phyloP scores from a whole-genome alignment of 2,113 vertebrate genomes.

The Scortum barcoo region DNA sequence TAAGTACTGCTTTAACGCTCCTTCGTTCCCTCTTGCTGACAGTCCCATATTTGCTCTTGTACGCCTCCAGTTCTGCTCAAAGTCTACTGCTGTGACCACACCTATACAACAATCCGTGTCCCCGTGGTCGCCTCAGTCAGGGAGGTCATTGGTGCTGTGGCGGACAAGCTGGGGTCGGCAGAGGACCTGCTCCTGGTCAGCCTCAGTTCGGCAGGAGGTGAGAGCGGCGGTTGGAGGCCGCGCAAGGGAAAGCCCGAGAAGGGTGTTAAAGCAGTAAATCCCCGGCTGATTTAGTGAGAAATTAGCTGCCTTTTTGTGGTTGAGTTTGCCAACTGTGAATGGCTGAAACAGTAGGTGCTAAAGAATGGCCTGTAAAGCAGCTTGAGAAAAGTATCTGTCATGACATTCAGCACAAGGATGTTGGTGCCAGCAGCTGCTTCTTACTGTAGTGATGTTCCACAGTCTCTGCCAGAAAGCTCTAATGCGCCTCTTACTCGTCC shows the following conservation, averaged over 20 bases:
- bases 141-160: conserved; percentile 91
- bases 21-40: conserved; percentile 5
- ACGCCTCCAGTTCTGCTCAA: conserved; percentile 92
- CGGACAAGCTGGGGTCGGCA: conserved; percentile 95
- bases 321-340: conserved; percentile 20
- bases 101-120: conserved; percentile 96
- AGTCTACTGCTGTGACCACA: conserved; percentile 97
- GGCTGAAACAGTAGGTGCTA: neutral
- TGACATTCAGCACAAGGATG: conserved; percentile 35
- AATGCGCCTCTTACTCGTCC: conserved; percentile 29
- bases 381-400: conserved; percentile 28
- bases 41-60: conserved; percentile 35
- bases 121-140: conserved; percentile 91
- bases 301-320: conserved; percentile 17
- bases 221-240: conserved; percentile 32
- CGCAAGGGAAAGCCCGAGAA: neutral
- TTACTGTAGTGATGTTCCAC: conserved; percentile 23
- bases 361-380: conserved; percentile 23
- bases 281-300: conserved; percentile 29
- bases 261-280: conserved; percentile 24
- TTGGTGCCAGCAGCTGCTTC: conserved; percentile 2
- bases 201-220: conserved; percentile 98
- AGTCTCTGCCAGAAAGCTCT: conserved; percentile 30
- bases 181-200: conserved; percentile 93
- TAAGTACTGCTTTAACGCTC: neutral